Conservation (phyloP, 2,113 vertebrate genomes). For the Heterotilapia buettikoferi region DNA sequence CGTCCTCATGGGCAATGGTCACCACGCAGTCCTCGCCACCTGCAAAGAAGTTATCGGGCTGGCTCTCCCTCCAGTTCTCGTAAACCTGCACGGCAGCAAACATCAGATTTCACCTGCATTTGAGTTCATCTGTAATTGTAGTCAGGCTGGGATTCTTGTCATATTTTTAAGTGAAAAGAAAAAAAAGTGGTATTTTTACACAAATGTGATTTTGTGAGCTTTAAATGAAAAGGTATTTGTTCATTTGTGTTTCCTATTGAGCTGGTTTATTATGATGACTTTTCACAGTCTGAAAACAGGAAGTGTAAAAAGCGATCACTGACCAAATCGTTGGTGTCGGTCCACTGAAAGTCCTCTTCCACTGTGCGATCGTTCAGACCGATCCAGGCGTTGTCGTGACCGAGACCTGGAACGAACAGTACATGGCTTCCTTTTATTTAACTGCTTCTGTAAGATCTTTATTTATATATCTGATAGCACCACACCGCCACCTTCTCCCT, state of each 20-base stretch:
- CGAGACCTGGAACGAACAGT: constrained; percentile 74
- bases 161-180: neutral
- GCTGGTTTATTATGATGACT: neutral
- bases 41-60: constrained; percentile 96
- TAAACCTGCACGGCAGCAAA: constrained; percentile 76
- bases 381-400: constrained; percentile 93
- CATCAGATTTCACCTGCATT: neutral
- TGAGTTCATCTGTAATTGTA: neutral
- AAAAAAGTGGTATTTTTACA: neutral
- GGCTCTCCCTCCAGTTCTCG: constrained; percentile 94
- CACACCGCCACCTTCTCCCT: neutral
- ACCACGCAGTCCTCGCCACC: constrained; percentile 96
- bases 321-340: constrained; percentile 84
- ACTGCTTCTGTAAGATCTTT: neutral
- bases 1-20: constrained; percentile 89
- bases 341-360: constrained; percentile 97
- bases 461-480: neutral
- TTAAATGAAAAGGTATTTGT: neutral
- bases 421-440: neutral
- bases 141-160: neutral
- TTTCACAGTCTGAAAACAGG: neutral
- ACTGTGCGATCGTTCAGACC: constrained; percentile 92
- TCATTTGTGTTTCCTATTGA: neutral
- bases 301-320: constrained; percentile 34
- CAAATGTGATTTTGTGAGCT: neutral